A percentile compares a stretch with the other conserved stretches of the same genome.
phyloP scores from a whole-genome alignment of 2,888 invertebrate species.

The Sphaerophoria rueppellii region DNA sequence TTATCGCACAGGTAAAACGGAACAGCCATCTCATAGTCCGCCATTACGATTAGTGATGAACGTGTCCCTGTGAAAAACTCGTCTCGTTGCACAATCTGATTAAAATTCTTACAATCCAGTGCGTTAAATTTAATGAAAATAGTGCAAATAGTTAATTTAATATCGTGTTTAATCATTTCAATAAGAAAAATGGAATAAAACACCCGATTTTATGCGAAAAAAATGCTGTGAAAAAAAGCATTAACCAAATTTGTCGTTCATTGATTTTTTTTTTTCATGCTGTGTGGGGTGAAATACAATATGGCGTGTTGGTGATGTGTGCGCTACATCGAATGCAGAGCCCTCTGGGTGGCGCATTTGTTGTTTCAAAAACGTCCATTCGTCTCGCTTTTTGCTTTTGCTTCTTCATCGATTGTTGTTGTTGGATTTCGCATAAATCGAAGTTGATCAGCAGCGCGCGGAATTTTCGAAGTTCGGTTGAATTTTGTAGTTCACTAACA shows the following conservation, averaged over 20 bases:
- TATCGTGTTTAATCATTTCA: slow-evolving; percentile 76
- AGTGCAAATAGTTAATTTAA: slow-evolving; percentile 77
- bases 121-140: slow-evolving; percentile 78
- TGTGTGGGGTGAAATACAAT: slow-evolving; percentile 71
- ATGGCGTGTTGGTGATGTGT: slow-evolving; percentile 74
- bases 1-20: slow-evolving; percentile 72
- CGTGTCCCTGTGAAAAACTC: slow-evolving; percentile 82
- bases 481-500: slow-evolving; percentile 8
- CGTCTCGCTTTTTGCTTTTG: slow-evolving; percentile 51
- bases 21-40: slow-evolving; percentile 75
- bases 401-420: slow-evolving; percentile 10
- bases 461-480: slow-evolving; percentile 64
- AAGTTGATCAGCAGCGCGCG: slow-evolving; percentile 63
- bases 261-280: slow-evolving; percentile 70
- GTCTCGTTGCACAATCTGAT: slow-evolving; percentile 79
- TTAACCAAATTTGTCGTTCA: slow-evolving; percentile 65
- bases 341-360: slow-evolving; percentile 74
- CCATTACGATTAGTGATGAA: slow-evolving; percentile 82
- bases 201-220: slow-evolving; percentile 77
- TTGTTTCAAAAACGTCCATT: slow-evolving; percentile 72
- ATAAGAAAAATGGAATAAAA: slow-evolving; percentile 75
- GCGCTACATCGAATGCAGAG: slow-evolving; percentile 74
- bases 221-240: slow-evolving; percentile 81
- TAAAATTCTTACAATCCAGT: slow-evolving; percentile 77
- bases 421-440: slow-evolving; percentile 53